Conservation (phyloP, 2,888 invertebrate species). For the Tortricodes alternella region DNA sequence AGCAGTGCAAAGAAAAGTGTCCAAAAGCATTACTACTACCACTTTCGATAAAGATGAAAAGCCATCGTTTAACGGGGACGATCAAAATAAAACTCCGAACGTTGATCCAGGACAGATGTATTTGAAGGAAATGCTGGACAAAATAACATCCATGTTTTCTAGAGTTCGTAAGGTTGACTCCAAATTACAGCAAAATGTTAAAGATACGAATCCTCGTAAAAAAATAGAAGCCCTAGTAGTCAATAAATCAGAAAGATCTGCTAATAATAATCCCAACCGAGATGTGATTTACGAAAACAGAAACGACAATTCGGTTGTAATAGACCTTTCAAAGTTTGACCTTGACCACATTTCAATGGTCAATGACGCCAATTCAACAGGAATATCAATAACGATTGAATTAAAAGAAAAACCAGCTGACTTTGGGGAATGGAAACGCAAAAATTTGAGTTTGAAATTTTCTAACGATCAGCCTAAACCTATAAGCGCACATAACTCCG, state of each 20-base stretch:
- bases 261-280: slow-evolving; percentile 29
- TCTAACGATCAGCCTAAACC: slow-evolving; percentile 36
- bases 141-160: slow-evolving; percentile 59
- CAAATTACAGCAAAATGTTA: slow-evolving; percentile 30
- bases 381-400: slow-evolving; percentile 54
- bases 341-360: slow-evolving; percentile 58
- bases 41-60: slow-evolving; percentile 38
- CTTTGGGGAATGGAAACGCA: slow-evolving; percentile 40
- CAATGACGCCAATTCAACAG: slow-evolving; percentile 46
- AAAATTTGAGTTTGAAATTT: slow-evolving; percentile 49
- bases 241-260: slow-evolving; percentile 36
- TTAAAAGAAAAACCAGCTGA: slow-evolving; percentile 51
- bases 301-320: slow-evolving; percentile 53
- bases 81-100: slow-evolving; percentile 31
- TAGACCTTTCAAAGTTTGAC: slow-evolving; percentile 60
- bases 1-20: slow-evolving; percentile 51
- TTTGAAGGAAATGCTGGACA: slow-evolving; percentile 59
- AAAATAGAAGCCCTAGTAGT: slow-evolving; percentile 43
- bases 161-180: slow-evolving; percentile 36
- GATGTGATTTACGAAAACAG: slow-evolving; percentile 43
- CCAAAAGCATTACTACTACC: slow-evolving; percentile 47
- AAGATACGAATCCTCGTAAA: slow-evolving; percentile 31
- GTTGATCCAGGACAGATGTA: slow-evolving; percentile 54
- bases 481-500: neutral
- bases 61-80: slow-evolving; percentile 3